phyloP scores from a whole-genome alignment of 2,113 vertebrate genomes.

The Hemiscyllium ocellatum region DNA sequence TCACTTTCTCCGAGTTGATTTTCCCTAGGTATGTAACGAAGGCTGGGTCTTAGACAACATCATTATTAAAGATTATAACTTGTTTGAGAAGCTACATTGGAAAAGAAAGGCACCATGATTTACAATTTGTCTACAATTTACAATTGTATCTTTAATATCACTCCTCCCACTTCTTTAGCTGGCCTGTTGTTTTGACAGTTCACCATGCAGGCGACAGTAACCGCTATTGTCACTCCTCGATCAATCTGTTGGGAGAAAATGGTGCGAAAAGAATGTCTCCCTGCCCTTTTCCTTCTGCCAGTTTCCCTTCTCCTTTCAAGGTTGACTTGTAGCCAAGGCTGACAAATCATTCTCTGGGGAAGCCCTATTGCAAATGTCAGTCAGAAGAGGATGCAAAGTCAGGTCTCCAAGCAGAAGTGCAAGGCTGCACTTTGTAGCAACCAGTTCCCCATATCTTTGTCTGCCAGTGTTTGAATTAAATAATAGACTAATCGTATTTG shows the following conservation, averaged over 20 bases:
- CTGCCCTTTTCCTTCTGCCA: constrained; percentile 4
- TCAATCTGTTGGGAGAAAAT: background rate
- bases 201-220: background rate
- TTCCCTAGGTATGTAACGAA: too few relatives aligned
- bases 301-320: constrained; percentile 16
- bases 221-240: background rate
- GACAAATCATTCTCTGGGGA: constrained; percentile 20
- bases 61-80: background rate
- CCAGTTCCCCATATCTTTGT: background rate
- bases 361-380: constrained; percentile 21
- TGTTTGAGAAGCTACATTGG: background rate
- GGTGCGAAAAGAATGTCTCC: background rate
- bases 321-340: constrained; percentile 5
- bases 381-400: background rate
- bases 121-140: background rate
- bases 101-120: background rate
- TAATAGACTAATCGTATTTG: background rate
- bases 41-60: background rate
- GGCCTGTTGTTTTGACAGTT: background rate
- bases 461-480: background rate
- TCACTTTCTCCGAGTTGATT: too few relatives aligned
- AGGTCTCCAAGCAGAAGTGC: background rate
- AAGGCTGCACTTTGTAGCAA: background rate
- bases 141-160: background rate
- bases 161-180: background rate